phyloP scores from a whole-genome alignment of 2,113 vertebrate genomes.

The Heloderma charlesbogerti region DNA sequence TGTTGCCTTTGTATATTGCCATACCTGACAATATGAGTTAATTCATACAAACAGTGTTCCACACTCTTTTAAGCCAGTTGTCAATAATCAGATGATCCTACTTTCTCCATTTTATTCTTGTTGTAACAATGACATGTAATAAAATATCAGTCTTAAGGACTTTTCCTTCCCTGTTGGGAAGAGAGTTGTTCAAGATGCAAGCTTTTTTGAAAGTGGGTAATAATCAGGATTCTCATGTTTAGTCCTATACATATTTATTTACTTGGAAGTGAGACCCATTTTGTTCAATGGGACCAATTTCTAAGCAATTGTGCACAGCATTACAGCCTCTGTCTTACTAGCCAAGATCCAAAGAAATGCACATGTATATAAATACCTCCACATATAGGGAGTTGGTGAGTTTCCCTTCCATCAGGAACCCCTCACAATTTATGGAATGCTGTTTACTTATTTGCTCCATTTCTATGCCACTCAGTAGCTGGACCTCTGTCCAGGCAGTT shows the following conservation, averaged over 20 bases:
- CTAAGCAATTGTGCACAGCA: background rate
- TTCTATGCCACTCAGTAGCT: too few species aligned
- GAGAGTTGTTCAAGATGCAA: background rate
- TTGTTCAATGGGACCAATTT: background rate
- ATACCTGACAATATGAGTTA: background rate
- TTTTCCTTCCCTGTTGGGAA: too few species aligned
- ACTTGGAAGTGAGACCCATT: background rate
- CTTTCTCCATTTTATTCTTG: background rate
- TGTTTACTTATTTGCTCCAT: background rate
- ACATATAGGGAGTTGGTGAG: background rate
- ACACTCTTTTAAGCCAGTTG: background rate
- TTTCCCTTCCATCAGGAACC: background rate
- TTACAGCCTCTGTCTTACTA: background rate
- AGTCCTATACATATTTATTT: background rate
- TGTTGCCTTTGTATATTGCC: background rate
- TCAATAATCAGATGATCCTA: slow-evolving; percentile 1
- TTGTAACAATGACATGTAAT: background rate
- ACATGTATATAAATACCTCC: background rate
- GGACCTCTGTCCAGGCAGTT: too few species aligned
- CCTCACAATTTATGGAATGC: background rate
- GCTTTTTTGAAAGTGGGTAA: too few species aligned
- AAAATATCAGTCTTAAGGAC: background rate
- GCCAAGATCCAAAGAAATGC: background rate
- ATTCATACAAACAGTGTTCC: background rate
- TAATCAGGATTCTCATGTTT: background rate